Evolutionary conservation across 2,797 vertebrate species (phyloP), one percentile per base, ranked within the genome.

Genomic region (Gastrophryne carolinensis): DNA sequence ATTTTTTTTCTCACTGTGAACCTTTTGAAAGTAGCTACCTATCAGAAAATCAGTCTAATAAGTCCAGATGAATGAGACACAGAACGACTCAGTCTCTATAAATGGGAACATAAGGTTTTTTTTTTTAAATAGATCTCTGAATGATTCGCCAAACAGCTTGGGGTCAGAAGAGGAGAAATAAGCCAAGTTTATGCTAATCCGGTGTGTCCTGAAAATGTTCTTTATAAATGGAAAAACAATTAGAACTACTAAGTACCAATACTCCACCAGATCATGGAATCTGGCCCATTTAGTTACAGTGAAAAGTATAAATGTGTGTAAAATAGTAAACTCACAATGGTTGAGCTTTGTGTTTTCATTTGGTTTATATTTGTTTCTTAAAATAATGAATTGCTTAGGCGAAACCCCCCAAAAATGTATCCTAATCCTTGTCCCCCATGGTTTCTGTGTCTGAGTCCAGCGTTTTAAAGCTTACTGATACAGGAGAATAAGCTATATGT

Each of bases 81-180:
- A 63, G 37, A 62, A 57, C 63, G 47, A 56, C 17, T 71, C 60
- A 77, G 34, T 47, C 37, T 77, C 71, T 41, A 63, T 70, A 77
- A 65, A 77, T 71, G 60, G 50, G 66, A 77, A 77, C 58, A 71
- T 64, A 37, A 61, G 57, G 64, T 75, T 65, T 69, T 68, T 69
- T 75, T 75, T 65, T 69, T 68, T 69, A 68, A 68, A 62, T 68
- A 61, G 66, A 63, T 77, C 58, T 64, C 56, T 57, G 49, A 54
- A 49, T 64, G 58, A 41, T 71, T 63, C 56, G 66, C 74, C 74
- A 77, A 77, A 44, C 71, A 60, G 67, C 74, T 47, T 56, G 64
- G n/a, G 15, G 58, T 77, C 67, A 77, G 35, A 71, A 56, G 64
- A 63, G 34, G 32, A 56, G 39, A 24, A 70, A 62, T 54, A 27